Evolutionary conservation across 2,797 vertebrate species (phyloP).

Genomic region (Lates japonicus): DNA sequence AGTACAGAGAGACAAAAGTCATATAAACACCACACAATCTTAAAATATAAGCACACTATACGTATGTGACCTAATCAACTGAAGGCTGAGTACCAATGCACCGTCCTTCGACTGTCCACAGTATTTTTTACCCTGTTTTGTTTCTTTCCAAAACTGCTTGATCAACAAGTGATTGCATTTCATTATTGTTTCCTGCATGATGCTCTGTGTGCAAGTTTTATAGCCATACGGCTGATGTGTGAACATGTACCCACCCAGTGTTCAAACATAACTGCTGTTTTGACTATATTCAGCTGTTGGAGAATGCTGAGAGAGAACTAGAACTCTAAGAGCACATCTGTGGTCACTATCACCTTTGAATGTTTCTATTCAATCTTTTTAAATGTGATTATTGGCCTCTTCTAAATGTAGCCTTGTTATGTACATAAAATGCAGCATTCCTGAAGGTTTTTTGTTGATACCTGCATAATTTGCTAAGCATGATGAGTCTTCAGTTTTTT

Average conservation of each 20-base stretch:
- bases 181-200: background rate
- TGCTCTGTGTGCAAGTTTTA: background rate
- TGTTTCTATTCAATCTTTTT: background rate
- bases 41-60: too few species aligned
- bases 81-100: background rate
- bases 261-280: background rate
- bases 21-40: background rate
- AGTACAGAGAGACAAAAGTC: background rate
- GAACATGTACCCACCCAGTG: background rate
- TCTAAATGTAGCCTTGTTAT: background rate
- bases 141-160: background rate
- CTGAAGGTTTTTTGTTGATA: background rate
- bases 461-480: background rate
- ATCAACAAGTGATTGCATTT: background rate
- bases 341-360: background rate
- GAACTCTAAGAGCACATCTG: too few species aligned
- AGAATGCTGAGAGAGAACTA: background rate
- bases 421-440: background rate
- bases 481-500: conserved; percentile 26
- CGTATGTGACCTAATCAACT: background rate
- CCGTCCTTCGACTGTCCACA: background rate
- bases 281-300: background rate
- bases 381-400: background rate
- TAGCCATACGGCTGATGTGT: background rate
- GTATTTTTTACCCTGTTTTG: background rate